Evolutionary conservation across 2,113 vertebrate species (phyloP).

Genomic region (Tyrannus savana): DNA sequence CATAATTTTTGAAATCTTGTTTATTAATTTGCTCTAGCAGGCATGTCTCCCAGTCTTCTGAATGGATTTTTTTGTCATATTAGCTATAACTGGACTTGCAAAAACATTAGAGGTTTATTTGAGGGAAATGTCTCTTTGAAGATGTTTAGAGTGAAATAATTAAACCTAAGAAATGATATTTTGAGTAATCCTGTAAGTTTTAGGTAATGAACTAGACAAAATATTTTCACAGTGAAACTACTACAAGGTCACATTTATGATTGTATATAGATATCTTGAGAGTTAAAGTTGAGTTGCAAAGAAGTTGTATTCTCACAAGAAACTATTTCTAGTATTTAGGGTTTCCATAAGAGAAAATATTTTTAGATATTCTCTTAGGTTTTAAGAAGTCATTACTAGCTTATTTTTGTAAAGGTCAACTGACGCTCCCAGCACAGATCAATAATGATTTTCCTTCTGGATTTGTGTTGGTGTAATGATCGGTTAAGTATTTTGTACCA

Average conservation of each 20-base stretch:
- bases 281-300: background rate
- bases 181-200: background rate
- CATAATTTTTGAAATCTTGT: background rate
- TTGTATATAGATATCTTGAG: background rate
- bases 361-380: constrained; percentile 11
- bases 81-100: background rate
- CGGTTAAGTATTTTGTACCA: background rate
- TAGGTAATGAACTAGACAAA: background rate
- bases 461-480: background rate
- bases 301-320: background rate
- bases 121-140: background rate
- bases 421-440: background rate
- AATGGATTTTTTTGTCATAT: background rate
- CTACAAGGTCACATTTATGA: background rate
- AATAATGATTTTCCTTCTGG: background rate
- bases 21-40: background rate
- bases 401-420: constrained; percentile 3
- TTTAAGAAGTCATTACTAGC: background rate
- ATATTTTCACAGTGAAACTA: background rate
- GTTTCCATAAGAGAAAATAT: background rate
- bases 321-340: constrained; percentile 28
- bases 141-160: background rate
- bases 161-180: background rate
- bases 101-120: background rate
- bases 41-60: background rate